Conservation (phyloP, 2,113 vertebrate species). For the Lampris incognitus region DNA sequence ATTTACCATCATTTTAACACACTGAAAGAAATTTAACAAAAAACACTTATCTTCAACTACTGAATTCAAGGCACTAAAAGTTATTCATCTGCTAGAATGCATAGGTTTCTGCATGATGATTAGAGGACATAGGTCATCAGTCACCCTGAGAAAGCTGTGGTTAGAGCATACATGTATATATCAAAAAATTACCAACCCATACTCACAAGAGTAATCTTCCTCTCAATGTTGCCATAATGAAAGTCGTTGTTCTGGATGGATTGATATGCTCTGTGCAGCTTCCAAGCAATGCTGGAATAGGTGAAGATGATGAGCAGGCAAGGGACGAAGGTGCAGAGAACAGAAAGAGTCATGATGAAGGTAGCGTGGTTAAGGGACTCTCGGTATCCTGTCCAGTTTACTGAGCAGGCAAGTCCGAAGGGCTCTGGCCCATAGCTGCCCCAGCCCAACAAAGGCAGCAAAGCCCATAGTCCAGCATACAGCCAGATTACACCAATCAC, state of each 20-base stretch:
- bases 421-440: conserved; percentile 86
- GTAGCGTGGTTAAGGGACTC: conserved; percentile 77
- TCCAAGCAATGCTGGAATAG: conserved; percentile 85
- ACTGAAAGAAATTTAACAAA: no score
- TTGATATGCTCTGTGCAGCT: conserved; percentile 83
- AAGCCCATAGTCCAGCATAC: conserved; percentile 83
- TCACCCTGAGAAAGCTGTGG: background rate
- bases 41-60: no score
- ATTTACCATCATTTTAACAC: no score
- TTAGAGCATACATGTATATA: background rate
- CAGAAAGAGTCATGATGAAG: conserved; percentile 82
- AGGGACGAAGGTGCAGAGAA: conserved; percentile 83
- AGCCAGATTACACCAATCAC: conserved; percentile 83
- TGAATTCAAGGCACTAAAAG: no score
- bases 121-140: background rate
- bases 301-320: conserved; percentile 78
- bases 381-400: conserved; percentile 85
- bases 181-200: background rate
- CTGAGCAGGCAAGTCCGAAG: conserved; percentile 85
- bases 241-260: conserved; percentile 80
- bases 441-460: conserved; percentile 85
- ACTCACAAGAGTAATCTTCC: conserved; percentile 84
- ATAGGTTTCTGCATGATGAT: no score
- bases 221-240: conserved; percentile 80
- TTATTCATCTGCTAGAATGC: no score